These are phyloP conservation scores for Phaonia tiefii DNA, from an alignment of 2,888 invertebrate genomes.

Conservation along the genomic window DNA sequence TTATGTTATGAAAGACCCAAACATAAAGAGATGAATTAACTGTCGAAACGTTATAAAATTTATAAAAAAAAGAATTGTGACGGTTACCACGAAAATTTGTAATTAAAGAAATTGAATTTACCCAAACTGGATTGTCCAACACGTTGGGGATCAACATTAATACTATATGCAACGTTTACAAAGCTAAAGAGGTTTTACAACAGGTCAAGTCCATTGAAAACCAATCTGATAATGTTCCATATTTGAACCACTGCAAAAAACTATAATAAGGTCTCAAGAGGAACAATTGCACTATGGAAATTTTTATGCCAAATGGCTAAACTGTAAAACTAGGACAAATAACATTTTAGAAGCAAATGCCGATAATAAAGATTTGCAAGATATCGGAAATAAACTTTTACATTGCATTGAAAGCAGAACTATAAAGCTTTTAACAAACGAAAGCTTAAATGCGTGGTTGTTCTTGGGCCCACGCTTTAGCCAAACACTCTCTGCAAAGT, in stretches of 20 bases:
- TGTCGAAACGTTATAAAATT: conserved; percentile 13
- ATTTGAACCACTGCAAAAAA: conserved; percentile 8
- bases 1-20: conserved; percentile 16
- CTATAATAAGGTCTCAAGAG: conserved; percentile 6
- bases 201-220: background rate
- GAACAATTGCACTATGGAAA: conserved; percentile 35
- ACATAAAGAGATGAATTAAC: conserved; percentile 16
- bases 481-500: conserved; percentile 4
- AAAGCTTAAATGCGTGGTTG: conserved; percentile 2
- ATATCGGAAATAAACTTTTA: conserved; percentile 6
- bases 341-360: background rate
- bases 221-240: background rate
- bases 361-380: background rate
- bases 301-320: conserved; percentile 35
- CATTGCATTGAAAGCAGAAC: conserved; percentile 7
- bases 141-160: background rate
- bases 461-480: background rate
- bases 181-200: background rate
- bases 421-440: background rate
- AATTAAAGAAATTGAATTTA: background rate
- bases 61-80: background rate
- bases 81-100: background rate
- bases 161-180: background rate
- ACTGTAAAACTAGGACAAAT: conserved; percentile 17
- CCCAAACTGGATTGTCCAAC: background rate